phyloP scores from a whole-genome alignment of 1,140 invertebrate species.

The Ceratosolen fusciceps region DNA sequence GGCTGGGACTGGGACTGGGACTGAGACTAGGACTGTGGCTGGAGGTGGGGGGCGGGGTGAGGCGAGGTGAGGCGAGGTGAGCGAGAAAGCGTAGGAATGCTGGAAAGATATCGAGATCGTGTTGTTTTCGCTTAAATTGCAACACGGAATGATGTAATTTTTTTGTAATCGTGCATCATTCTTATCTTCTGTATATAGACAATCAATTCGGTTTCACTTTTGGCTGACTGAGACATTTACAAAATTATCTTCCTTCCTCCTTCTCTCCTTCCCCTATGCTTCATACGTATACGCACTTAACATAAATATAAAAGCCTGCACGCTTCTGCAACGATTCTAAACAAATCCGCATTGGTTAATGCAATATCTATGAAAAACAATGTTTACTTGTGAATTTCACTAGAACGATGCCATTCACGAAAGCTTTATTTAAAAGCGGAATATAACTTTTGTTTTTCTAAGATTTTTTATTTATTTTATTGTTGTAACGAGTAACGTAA shows the following conservation, averaged over 20 bases:
- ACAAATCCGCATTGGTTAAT: too few species aligned
- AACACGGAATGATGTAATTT: constrained; percentile 4
- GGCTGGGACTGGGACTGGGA: too few species aligned
- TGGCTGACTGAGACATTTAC: not conserved
- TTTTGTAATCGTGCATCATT: not conserved
- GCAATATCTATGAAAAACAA: not conserved
- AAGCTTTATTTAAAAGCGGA: too few species aligned
- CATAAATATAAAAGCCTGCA: too few species aligned
- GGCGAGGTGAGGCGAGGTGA: too few species aligned
- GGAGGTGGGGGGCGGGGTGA: too few species aligned
- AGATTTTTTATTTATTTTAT: too few species aligned
- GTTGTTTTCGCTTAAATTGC: not conserved
- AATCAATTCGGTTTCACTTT: not conserved
- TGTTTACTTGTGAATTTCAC: not conserved
- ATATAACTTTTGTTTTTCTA: too few species aligned
- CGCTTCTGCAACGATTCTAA: too few species aligned
- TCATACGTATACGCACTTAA: not conserved
- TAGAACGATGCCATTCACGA: too few species aligned
- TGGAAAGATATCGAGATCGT: not conserved
- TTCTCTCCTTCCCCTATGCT: not conserved
- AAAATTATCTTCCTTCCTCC: not conserved
- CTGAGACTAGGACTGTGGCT: too few species aligned
- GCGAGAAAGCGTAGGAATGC: not conserved
- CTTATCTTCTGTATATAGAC: not conserved
- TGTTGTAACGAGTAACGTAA: too few species aligned